phyloP scores from a whole-genome alignment of 2,888 invertebrate species.

The Tachina grossa region DNA sequence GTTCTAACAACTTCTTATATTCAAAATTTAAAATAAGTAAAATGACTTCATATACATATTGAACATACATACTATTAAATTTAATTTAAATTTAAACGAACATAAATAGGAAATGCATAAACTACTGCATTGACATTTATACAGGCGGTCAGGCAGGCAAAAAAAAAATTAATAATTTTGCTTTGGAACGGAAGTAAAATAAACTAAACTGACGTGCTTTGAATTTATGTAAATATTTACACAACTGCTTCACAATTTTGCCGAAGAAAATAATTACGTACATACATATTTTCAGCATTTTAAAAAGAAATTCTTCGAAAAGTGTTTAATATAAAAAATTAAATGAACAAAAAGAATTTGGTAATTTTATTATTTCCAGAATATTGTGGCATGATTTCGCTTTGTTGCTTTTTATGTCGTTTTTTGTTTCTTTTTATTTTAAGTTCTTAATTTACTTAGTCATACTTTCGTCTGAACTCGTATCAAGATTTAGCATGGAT shows the following conservation, averaged over 20 bases:
- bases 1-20: conserved; percentile 5
- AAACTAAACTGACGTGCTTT: conserved; percentile 48
- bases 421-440: conserved; percentile 10
- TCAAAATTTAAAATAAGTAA: conserved; percentile 21
- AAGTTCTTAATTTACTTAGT: conserved; percentile 13
- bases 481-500: conserved; percentile 14
- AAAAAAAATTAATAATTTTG: conserved; percentile 17
- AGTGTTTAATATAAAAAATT: conserved; percentile 3
- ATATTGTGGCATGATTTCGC: background rate
- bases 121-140: conserved; percentile 46
- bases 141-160: background rate
- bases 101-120: conserved; percentile 53
- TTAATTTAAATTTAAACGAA: conserved; percentile 39
- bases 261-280: background rate
- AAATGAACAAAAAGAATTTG: conserved; percentile 16
- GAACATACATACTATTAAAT: conserved; percentile 15
- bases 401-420: background rate
- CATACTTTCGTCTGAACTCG: conserved; percentile 3
- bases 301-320: conserved; percentile 33
- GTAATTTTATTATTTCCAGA: conserved; percentile 22
- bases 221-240: conserved; percentile 40
- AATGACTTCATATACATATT: conserved; percentile 6
- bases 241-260: conserved; percentile 1
- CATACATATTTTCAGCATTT: background rate
- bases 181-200: conserved; percentile 58